A percentile compares a stretch with the other conserved stretches of the same genome.
phyloP scores from a whole-genome alignment of 2,797 vertebrate species.

The Pteropus rufus region DNA sequence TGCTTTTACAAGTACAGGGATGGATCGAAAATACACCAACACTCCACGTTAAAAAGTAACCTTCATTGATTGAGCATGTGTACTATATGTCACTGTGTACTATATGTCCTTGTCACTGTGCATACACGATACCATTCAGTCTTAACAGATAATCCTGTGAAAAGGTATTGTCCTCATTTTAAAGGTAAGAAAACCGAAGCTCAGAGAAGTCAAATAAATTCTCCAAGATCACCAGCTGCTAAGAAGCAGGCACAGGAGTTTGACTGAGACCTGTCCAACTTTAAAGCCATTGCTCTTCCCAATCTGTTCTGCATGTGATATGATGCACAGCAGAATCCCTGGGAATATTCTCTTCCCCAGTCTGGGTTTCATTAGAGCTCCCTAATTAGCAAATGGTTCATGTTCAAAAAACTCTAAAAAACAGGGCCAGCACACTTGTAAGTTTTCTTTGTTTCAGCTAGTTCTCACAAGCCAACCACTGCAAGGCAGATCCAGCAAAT shows the following conservation, averaged over 20 bases:
- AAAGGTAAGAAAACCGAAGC: not conserved
- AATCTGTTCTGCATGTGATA: rapidly evolving
- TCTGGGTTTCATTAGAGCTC: not conserved
- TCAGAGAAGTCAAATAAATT: not conserved
- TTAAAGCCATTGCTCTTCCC: not conserved
- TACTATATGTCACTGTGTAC: too few species aligned
- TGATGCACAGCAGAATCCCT: not conserved
- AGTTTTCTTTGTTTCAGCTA: not conserved
- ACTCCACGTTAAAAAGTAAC: not conserved
- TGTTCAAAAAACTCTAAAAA: not conserved
- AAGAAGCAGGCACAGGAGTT: not conserved
- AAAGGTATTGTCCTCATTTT: not conserved
- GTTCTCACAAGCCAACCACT: not conserved
- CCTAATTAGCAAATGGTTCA: not conserved
- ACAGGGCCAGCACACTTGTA: not conserved
- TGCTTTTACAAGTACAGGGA: not conserved
- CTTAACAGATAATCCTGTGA: not conserved
- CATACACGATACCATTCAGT: too few species aligned
- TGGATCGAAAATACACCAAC: not conserved
- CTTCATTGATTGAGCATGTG: rapidly evolving
- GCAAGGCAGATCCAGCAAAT: not conserved
- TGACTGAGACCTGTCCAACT: not conserved
- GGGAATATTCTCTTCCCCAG: not conserved
- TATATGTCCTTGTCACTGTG: not conserved
- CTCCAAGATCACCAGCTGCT: not conserved